These are phyloP conservation scores for Morinoia aosen DNA, from an alignment of 2,888 invertebrate species.

Conservation along the genomic window DNA sequence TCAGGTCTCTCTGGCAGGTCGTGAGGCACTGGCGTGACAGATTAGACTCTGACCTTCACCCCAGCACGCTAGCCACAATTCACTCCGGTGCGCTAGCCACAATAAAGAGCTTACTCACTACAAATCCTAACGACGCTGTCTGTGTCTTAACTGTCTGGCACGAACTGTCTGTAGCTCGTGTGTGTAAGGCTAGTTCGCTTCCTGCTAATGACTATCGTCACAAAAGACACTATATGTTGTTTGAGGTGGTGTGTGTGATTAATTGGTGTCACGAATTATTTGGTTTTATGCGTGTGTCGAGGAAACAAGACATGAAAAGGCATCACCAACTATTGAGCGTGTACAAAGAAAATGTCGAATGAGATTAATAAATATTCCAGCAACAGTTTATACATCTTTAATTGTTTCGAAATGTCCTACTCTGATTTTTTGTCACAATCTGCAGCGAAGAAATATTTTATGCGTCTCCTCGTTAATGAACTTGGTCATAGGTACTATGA, in stretches of 20 bases:
- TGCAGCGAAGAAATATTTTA: too few relatives aligned
- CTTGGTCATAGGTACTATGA: too few relatives aligned
- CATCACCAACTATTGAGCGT: neutral
- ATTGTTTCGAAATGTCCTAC: neutral
- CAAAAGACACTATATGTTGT: neutral
- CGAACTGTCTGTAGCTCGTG: neutral
- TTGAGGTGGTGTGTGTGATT: neutral
- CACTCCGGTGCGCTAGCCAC: neutral
- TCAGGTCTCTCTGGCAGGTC: neutral
- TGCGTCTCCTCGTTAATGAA: too few relatives aligned
- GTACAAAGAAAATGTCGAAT: neutral
- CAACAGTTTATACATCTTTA: neutral
- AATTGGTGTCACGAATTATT: neutral
- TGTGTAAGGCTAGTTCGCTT: neutral
- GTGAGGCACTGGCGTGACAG: neutral
- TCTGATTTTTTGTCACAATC: too few relatives aligned
- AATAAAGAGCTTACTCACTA: neutral
- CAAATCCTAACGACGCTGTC: neutral
- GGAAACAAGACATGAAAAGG: neutral
- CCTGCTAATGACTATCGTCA: neutral
- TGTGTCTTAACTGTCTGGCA: neutral
- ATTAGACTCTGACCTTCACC: conserved; percentile 25
- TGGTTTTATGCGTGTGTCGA: neutral
- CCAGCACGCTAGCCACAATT: conserved; percentile 9
- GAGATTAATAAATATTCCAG: neutral